phyloP scores from a whole-genome alignment of 2,888 invertebrate genomes.

The Eremobia ochroleuca region DNA sequence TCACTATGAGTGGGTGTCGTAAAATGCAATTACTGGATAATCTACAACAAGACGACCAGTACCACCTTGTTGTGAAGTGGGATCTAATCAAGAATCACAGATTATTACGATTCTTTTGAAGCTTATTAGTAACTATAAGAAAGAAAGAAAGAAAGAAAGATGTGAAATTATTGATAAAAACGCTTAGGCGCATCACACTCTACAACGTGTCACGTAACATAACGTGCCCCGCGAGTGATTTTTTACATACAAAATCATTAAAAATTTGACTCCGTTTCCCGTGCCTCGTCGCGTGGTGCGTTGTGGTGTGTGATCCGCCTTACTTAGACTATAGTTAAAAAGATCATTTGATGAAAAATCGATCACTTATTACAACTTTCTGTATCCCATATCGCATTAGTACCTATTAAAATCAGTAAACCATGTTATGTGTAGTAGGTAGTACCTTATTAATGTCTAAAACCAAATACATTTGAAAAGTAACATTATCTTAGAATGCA shows the following conservation, averaged over 20 bases:
- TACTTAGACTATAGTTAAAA: neutral
- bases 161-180: neutral
- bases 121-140: neutral
- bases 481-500: neutral
- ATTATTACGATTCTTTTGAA: neutral
- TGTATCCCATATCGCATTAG: neutral
- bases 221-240: too few relatives aligned
- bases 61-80: neutral
- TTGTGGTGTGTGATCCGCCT: too few relatives aligned
- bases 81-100: neutral
- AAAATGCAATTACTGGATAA: conserved; percentile 23
- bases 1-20: conserved; percentile 18
- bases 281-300: too few relatives aligned
- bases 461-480: neutral
- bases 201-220: too few relatives aligned
- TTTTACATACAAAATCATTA: too few relatives aligned
- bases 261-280: too few relatives aligned
- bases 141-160: too few relatives aligned
- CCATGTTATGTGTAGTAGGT: neutral
- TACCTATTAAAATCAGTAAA: neutral
- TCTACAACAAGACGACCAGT: neutral
- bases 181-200: too few relatives aligned
- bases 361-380: neutral
- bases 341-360: neutral
- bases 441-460: neutral